These are phyloP conservation scores for Volucella zonaria DNA, from an alignment of 2,888 invertebrate species.

Conservation along the genomic window DNA sequence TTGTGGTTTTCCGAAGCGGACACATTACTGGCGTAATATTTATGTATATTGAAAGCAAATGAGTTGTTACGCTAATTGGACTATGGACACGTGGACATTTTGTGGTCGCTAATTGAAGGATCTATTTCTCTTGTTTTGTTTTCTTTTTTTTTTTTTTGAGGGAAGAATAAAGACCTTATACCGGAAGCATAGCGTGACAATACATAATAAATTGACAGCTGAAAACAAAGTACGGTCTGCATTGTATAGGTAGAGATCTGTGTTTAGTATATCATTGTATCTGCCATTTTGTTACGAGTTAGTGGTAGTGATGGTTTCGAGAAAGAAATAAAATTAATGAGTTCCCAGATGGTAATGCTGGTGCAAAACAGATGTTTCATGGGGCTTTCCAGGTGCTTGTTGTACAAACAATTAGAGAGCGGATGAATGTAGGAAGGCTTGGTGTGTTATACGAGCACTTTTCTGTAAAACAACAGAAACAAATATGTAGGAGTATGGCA, in stretches of 20 bases:
- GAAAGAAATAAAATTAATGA: constrained; percentile 3
- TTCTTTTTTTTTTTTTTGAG: too few relatives aligned
- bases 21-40: neutral
- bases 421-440: neutral
- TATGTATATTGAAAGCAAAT: neutral
- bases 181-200: constrained; percentile 2
- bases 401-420: neutral
- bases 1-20: constrained; percentile 10
- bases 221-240: too few relatives aligned
- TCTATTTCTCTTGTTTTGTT: too few relatives aligned
- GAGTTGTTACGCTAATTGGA: neutral
- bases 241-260: too few relatives aligned
- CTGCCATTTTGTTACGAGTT: too few relatives aligned
- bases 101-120: too few relatives aligned
- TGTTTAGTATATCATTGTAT: too few relatives aligned
- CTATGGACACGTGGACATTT: neutral
- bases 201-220: neutral
- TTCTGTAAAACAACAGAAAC: too few relatives aligned
- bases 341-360: neutral
- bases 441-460: too few relatives aligned
- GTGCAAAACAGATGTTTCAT: neutral
- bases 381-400: neutral
- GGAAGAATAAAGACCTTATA: neutral
- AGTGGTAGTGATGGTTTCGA: neutral
- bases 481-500: too few relatives aligned